Evolutionary conservation across 1,140 invertebrate species (phyloP).

Genomic region (Leucophenga varia): DNA sequence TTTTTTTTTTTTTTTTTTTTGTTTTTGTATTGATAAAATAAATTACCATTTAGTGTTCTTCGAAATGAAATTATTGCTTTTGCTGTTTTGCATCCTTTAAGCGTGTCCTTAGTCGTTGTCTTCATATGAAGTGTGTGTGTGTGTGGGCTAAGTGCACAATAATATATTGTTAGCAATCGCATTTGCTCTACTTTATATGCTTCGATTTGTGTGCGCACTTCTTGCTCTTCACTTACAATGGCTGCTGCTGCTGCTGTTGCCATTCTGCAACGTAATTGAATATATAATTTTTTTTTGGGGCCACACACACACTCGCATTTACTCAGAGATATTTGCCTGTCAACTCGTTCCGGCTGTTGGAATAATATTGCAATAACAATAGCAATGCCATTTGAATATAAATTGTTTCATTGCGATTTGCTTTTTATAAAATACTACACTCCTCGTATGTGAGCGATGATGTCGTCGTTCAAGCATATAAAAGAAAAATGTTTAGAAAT

Average conservation of each 20-base stretch:
- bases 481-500: slow-evolving; percentile 52
- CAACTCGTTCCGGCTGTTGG: too few species aligned
- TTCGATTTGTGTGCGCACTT: slow-evolving; percentile 48
- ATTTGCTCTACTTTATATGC: slow-evolving; percentile 53
- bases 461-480: too few species aligned
- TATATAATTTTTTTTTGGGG: slow-evolving; percentile 45
- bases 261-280: slow-evolving; percentile 36
- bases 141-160: slow-evolving; percentile 32
- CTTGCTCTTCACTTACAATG: slow-evolving; percentile 10
- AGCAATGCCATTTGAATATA: slow-evolving; percentile 47
- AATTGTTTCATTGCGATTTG: too few species aligned
- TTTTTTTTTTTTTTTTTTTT: slow-evolving; percentile 20
- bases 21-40: slow-evolving; percentile 54
- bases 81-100: slow-evolving; percentile 45
- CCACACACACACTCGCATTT: too few species aligned
- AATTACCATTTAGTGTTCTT: slow-evolving; percentile 51
- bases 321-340: too few species aligned
- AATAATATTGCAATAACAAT: not conserved
- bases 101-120: slow-evolving; percentile 29
- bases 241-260: slow-evolving; percentile 1
- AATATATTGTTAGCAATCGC: slow-evolving; percentile 53
- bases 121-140: slow-evolving; percentile 26
- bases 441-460: too few species aligned
- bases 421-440: too few species aligned
- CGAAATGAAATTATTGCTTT: slow-evolving; percentile 49